Base-by-base conservation (phyloP, 2,888 invertebrate species). In the Drosophila incognita region DNA sequence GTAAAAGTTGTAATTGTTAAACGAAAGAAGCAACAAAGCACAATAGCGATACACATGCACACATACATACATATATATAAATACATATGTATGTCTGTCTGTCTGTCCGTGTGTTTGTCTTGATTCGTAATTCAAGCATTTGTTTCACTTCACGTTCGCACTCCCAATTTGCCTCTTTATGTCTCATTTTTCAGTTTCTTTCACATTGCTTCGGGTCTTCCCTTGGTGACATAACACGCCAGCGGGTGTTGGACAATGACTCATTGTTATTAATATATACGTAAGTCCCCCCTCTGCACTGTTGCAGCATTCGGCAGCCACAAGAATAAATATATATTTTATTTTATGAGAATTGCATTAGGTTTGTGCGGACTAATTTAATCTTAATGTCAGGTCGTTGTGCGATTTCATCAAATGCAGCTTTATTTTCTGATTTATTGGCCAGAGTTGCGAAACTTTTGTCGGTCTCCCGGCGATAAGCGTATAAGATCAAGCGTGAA, bases 71-170 rank as follows among this genome's bases (percentile, higher is more conserved):
- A n/a, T 2, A 62, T 24, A 33, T 5, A 10, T 27, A 27, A 6
- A n/a, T 33, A 38, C 24, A 48, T 27, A 48, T 53, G 46, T 38
- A 24, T 24, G 35, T 40, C 15, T 24, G 21, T 36, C 18, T 24
- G 21, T 42, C 27, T 33, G n/a, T 65, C 38, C 36, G 21, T 51
- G 11, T 33, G 7, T 46, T 46, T 58, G 33, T 24, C 42, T 60
- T 67, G 40, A 60, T 52, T 69, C 82, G 71, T 79, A 71, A 78
- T 68, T 68, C 63, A 58, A 80, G 68, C 74, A 71, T 71, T 71
- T 68, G 71, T 76, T 83, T 76, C 65, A 66, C 60, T 74, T 76
- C 70, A 69, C 76, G 63, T 76, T 79, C 67, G 65, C 62, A 67
- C 49, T 63, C 60, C 56, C n/a, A 58, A 54, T 67, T 35, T 52